Evolutionary conservation across 2,113 vertebrate genomes (phyloP).

Genomic region (Dinomys branickii): DNA sequence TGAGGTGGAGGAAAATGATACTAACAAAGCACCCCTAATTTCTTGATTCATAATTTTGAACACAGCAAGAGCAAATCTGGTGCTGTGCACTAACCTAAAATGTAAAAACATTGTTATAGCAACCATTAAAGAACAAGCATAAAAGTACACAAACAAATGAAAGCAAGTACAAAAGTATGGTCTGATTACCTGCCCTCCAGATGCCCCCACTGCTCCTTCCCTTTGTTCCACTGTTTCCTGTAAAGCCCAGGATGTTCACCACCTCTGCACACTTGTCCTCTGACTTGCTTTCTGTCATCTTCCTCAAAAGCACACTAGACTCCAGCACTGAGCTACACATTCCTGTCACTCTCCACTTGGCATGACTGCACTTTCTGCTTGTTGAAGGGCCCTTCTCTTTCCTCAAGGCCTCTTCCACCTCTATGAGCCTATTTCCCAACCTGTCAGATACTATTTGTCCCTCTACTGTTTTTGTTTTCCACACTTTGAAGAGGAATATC

Average conservation of each 20-base stretch:
- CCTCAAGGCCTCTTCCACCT: rapidly evolving
- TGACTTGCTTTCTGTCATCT: background rate
- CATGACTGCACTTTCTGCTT: rapidly evolving
- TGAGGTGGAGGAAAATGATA: rapidly evolving
- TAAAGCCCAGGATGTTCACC: background rate
- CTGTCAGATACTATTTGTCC: background rate
- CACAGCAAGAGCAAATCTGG: background rate
- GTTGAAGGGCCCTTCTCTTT: background rate
- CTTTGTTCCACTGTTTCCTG: too few species aligned
- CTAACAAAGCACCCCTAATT: rapidly evolving
- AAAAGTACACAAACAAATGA: background rate
- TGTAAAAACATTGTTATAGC: rapidly evolving
- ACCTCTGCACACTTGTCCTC: background rate
- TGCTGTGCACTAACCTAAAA: background rate
- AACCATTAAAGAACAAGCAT: background rate
- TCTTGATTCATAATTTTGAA: background rate
- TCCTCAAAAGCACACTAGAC: rapidly evolving
- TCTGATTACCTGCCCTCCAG: rapidly evolving
- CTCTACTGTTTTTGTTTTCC: background rate
- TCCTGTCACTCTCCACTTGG: background rate
- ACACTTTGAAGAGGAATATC: background rate
- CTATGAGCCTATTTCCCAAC: background rate
- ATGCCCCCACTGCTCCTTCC: rapidly evolving
- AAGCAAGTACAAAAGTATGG: background rate
- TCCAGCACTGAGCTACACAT: rapidly evolving